Evolutionary conservation across 2,888 invertebrate species (phyloP), one percentile per base, ranked within the genome.

Genomic region (Agrotis exclamationis): DNA sequence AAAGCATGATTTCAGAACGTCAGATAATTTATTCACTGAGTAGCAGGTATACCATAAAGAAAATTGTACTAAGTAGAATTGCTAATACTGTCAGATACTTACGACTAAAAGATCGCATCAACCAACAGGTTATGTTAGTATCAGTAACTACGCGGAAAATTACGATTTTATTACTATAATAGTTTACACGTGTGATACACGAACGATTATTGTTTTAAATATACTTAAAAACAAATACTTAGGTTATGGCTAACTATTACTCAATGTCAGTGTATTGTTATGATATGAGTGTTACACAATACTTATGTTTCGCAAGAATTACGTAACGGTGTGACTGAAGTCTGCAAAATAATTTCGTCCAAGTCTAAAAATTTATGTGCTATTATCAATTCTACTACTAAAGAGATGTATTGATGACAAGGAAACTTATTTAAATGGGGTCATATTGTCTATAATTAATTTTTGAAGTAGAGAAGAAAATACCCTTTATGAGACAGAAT

Each of bases 241-340:
- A 56, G 24, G 33, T 69, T 53, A 56, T 60, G 53, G 54, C 65
- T 22, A 76, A 54, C 48, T 71, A 71, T 78, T 76, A 76, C 58
- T 68, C 68, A 83, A 66, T 67, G 22, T 68, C 22, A 66, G 60
- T 64, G 65, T 57, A 70, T 76, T 74, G 82, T 76, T 84, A 71
- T 59, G 64, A 72, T 84, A 71, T 59, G 62, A 72, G 24, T 58
- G 53, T 84, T 83, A 76, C 66, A 82, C 72, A 83, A 79, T 79
- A n/a, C n/a, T n/a, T n/a, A 28, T 73, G 65, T 71, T 75, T 74
- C 63, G 56, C 14, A 71, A 62, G 53, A 54, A 63, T 79, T 76
- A 53, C 72, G 74, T 66, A 74, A 82, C 73, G 47, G 80, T 82
- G 77, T 77, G 75, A 81, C 64, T 62, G 64, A 63, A 70, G 71